Percentiles rank a stretch among this genome's conserved stretches.
Evolutionary conservation across 1,140 invertebrate genomes (phyloP).

Genomic region (Bombus balteatus): DNA sequence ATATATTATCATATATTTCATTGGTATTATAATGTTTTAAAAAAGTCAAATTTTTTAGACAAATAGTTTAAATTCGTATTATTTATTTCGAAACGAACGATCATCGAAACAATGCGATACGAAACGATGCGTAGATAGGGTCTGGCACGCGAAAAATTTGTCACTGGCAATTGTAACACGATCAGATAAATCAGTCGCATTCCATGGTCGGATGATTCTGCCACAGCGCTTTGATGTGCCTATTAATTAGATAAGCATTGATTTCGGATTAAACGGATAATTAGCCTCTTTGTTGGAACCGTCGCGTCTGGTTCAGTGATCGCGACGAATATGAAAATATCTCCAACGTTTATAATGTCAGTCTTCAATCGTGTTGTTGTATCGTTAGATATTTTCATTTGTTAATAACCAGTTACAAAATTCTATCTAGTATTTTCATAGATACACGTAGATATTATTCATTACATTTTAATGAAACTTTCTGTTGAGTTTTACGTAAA

Average conservation of each 20-base stretch:
- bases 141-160: constrained; percentile 13
- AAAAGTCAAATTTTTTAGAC: too few species aligned
- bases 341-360: not conserved
- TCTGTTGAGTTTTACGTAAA: not conserved
- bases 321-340: not conserved
- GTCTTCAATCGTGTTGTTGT: not conserved
- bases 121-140: not conserved
- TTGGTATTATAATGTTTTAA: too few species aligned
- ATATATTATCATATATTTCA: too few species aligned
- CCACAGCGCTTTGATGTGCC: constrained; percentile 49
- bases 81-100: not conserved
- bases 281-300: not conserved
- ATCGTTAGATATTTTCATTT: not conserved
- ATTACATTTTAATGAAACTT: not conserved
- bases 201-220: constrained; percentile 6
- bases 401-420: not conserved
- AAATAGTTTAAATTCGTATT: not conserved
- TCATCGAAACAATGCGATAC: not conserved
- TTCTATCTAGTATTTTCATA: not conserved
- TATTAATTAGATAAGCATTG: constrained; percentile 39
- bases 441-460: not conserved
- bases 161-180: constrained; percentile 23
- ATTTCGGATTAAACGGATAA: constrained; percentile 19
- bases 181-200: constrained; percentile 47
- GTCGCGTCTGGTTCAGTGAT: not conserved